Conservation (phyloP, 2,113 vertebrate species). For the Meleagris gallopavo region DNA sequence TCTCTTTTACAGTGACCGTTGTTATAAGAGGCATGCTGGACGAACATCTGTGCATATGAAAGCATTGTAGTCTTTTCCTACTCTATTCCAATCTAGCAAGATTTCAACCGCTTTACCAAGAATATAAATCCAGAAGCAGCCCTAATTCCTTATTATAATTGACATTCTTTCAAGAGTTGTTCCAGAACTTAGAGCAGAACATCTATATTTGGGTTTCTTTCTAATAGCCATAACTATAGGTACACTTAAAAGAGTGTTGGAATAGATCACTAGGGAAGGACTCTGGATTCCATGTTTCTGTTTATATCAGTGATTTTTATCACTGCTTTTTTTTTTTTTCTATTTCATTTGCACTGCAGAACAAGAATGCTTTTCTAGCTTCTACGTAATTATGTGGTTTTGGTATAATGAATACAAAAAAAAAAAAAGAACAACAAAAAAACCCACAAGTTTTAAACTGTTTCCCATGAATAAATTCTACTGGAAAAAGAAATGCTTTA, state of each 20-base stretch:
- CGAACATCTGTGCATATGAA: background rate
- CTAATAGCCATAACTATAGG: slow-evolving; percentile 21
- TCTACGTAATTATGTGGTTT: rapidly evolving
- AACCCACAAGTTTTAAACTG: background rate
- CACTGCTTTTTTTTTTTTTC: background rate
- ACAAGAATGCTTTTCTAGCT: background rate
- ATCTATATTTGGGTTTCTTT: slow-evolving; percentile 52
- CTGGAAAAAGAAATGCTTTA: background rate
- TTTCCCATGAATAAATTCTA: background rate
- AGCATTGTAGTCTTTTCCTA: background rate
- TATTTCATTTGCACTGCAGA: background rate
- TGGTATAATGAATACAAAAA: background rate
- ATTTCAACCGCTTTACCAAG: background rate
- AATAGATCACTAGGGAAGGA: slow-evolving; percentile 5
- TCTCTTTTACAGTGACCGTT: background rate
- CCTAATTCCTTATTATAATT: background rate
- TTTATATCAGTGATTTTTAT: slow-evolving; percentile 7
- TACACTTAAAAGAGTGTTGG: background rate
- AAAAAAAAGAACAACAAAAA: too few relatives aligned
- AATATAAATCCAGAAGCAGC: slow-evolving; percentile 14
- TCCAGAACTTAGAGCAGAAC: slow-evolving; percentile 29
- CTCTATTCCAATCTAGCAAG: background rate
- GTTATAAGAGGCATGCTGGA: background rate
- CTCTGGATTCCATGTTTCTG: slow-evolving; percentile 1
- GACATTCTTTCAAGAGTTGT: slow-evolving; percentile 32